A percentile compares a stretch with the other conserved stretches of the same genome.
Conservation (phyloP, 2,797 vertebrate genomes). For the Sebastolobus altivelis region DNA sequence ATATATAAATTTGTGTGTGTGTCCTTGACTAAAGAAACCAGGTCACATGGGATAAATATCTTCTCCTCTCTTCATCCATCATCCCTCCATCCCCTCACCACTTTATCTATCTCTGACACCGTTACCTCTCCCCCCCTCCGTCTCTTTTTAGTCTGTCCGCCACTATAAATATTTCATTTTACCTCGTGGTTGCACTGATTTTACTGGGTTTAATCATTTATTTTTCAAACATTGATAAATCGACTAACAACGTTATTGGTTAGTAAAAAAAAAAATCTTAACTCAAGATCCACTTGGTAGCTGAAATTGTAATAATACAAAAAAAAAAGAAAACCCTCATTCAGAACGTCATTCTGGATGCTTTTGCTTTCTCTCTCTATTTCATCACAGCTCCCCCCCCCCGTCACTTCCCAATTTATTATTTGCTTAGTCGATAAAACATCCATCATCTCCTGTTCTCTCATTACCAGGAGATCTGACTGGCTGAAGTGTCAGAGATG, state of each 20-base stretch:
- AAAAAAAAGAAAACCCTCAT: too few species aligned
- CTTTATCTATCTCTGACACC: constrained; percentile 7
- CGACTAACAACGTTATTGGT: too few species aligned
- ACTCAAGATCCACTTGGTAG: background rate
- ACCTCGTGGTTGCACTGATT: background rate
- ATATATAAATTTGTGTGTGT: background rate
- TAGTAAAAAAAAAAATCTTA: background rate
- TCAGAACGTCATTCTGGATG: background rate
- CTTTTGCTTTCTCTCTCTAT: background rate
- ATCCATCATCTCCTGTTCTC: constrained; percentile 23
- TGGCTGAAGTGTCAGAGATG: constrained; percentile 4
- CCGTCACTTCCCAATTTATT: background rate
- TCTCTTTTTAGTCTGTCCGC: background rate
- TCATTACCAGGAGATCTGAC: background rate
- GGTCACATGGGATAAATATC: constrained; percentile 19
- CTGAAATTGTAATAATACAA: too few species aligned
- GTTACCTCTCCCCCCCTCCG: background rate
- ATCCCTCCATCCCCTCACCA: constrained; percentile 14
- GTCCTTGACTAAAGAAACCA: constrained; percentile 39
- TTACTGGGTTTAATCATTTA: background rate
- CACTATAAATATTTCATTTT: background rate
- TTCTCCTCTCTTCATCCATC: constrained; percentile 27
- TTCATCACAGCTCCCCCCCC: background rate
- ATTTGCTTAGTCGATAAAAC: constrained; percentile 22
- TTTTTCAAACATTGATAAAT: background rate